A percentile compares a stretch with the other conserved stretches of the same genome.
These are phyloP conservation scores for Amphipoea oculea DNA, from an alignment of 2,888 invertebrate genomes.

Conservation along the genomic window DNA sequence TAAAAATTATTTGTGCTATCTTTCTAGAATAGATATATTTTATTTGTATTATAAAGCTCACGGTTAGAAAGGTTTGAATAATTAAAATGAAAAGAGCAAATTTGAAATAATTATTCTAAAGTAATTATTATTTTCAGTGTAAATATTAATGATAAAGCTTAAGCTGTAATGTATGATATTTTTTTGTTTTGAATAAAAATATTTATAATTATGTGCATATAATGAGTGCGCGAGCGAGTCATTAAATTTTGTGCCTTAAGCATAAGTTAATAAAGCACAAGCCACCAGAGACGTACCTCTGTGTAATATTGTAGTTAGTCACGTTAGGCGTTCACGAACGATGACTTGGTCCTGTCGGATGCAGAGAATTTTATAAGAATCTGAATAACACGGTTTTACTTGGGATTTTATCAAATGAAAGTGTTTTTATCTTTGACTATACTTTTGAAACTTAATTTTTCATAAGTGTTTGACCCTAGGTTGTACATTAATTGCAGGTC, in stretches of 20 bases:
- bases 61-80: neutral
- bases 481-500: neutral
- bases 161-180: slow-evolving; percentile 43
- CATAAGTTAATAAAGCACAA: slow-evolving; percentile 73
- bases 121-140: slow-evolving; percentile 6
- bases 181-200: neutral
- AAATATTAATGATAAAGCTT: slow-evolving; percentile 51
- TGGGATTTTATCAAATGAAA: neutral
- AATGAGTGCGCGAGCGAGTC: slow-evolving; percentile 64
- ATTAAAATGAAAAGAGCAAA: neutral
- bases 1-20: too few species aligned
- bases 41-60: neutral
- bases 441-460: neutral
- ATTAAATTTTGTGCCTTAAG: slow-evolving; percentile 68
- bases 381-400: slow-evolving; percentile 3
- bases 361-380: slow-evolving; percentile 72
- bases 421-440: neutral
- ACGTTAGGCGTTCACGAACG: slow-evolving; percentile 90
- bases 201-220: slow-evolving; percentile 52
- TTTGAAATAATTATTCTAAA: slow-evolving; percentile 21
- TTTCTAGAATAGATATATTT: neutral
- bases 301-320: slow-evolving; percentile 76
- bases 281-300: slow-evolving; percentile 84
- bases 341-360: slow-evolving; percentile 89
- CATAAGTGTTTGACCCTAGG: neutral